phyloP scores from a whole-genome alignment of 2,888 invertebrate species.

The Pristionchus arcanus region DNA sequence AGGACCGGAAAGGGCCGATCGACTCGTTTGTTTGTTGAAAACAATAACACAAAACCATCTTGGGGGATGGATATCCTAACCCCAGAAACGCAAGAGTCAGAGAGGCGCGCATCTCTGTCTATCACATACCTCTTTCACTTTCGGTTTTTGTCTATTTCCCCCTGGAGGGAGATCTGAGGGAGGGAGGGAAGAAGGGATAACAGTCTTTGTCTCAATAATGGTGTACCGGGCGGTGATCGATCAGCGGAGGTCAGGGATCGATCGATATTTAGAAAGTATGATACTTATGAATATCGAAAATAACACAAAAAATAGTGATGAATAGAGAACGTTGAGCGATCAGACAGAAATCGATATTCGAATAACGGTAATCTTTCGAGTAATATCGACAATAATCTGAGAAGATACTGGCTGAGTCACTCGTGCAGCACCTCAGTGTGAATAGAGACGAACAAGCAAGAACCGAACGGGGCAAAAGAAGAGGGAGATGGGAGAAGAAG shows the following conservation, averaged over 20 bases:
- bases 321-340: no score
- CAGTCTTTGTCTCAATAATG: slow-evolving; percentile 23
- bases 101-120: background rate
- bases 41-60: no score
- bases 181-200: background rate
- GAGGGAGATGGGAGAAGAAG: background rate
- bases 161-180: slow-evolving; percentile 10
- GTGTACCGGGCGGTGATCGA: background rate
- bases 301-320: no score
- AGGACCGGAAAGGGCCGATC: background rate
- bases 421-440: background rate
- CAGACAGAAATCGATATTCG: no score
- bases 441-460: slow-evolving; percentile 5
- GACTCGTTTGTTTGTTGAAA: background rate
- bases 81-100: background rate
- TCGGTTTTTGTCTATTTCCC: slow-evolving; percentile 8
- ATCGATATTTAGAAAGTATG: background rate
- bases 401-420: background rate
- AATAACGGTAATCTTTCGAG: background rate
- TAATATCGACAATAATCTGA: background rate
- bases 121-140: slow-evolving; percentile 33
- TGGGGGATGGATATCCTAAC: no score
- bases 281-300: no score
- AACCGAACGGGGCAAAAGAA: slow-evolving; percentile 12
- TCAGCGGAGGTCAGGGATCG: background rate